Conservation (phyloP, 2,888 invertebrate species). For the Gandaritis pyraliata region DNA sequence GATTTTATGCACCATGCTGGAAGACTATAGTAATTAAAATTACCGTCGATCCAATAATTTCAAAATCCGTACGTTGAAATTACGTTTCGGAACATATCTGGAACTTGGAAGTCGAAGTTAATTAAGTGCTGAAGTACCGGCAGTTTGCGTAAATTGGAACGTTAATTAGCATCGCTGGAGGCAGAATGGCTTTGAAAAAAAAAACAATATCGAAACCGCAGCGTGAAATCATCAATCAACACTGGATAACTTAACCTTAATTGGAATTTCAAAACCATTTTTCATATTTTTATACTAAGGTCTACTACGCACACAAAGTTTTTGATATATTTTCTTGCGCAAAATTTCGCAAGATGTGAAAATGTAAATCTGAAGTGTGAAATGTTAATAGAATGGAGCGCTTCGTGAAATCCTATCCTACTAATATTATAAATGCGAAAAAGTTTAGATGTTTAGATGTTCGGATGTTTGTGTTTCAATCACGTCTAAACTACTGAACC, state of each 20-base stretch:
- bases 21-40: no score
- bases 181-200: slow-evolving; percentile 14
- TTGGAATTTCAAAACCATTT: slow-evolving; percentile 11
- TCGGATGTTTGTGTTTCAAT: no score
- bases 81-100: slow-evolving; percentile 14
- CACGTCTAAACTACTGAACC: no score
- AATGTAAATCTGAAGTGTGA: slow-evolving; percentile 5
- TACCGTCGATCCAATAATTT: slow-evolving; percentile 8
- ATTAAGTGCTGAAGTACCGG: slow-evolving; percentile 24
- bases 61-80: slow-evolving; percentile 8
- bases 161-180: slow-evolving; percentile 22
- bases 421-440: no score
- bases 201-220: slow-evolving; percentile 19
- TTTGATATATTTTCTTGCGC: slow-evolving; percentile 4
- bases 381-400: slow-evolving; percentile 6
- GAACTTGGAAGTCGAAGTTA: slow-evolving; percentile 16
- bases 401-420: neutral
- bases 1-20: no score
- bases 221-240: slow-evolving; percentile 25
- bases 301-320: neutral
- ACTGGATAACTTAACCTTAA: slow-evolving; percentile 11
- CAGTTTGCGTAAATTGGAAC: slow-evolving; percentile 26
- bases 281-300: neutral
- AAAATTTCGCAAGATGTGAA: slow-evolving; percentile 4
- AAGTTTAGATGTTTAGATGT: no score